Evolutionary conservation across 2,797 vertebrate species (phyloP).

Genomic region (Poecilia velifera): DNA sequence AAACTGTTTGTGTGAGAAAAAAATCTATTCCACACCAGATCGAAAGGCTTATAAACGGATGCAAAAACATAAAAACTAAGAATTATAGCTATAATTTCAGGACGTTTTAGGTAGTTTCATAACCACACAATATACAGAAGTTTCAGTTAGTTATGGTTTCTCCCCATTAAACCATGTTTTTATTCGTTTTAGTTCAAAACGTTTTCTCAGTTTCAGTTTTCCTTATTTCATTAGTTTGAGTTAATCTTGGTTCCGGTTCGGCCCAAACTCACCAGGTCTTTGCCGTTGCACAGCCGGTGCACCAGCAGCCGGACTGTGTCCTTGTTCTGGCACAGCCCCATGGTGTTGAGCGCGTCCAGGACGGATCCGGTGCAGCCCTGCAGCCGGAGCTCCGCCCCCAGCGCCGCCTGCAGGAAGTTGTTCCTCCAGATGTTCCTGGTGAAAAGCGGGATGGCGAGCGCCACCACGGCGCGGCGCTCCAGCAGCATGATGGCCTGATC

Average conservation of each 20-base stretch:
- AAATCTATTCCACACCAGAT: too few species aligned
- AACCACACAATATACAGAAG: too few species aligned
- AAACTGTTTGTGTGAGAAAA: too few species aligned
- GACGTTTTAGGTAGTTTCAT: too few species aligned
- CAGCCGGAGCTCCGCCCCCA: constrained; percentile 70
- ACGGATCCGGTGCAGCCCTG: constrained; percentile 69
- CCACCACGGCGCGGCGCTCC: constrained; percentile 66
- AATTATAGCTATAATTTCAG: too few species aligned
- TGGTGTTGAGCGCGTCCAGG: constrained; percentile 69
- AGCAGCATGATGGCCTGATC: constrained; percentile 67
- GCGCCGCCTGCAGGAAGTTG: constrained; percentile 73
- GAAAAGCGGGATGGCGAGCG: constrained; percentile 73
- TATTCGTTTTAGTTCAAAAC: too few species aligned
- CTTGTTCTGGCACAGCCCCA: constrained; percentile 77
- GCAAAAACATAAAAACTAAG: too few species aligned
- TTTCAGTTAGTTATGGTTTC: too few species aligned
- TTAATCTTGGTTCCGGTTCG: background rate
- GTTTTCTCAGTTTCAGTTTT: too few species aligned
- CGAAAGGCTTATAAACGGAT: too few species aligned
- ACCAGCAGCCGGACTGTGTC: constrained; percentile 69
- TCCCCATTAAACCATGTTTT: too few species aligned
- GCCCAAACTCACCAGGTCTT: constrained; percentile 48
- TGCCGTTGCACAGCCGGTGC: constrained; percentile 52
- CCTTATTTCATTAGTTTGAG: too few species aligned
- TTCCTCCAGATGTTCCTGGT: constrained; percentile 77